A percentile compares a stretch with the other conserved stretches of the same genome.
These are phyloP conservation scores for Gymnopithys bicolor DNA, from an alignment of 2,797 vertebrate genomes.

Conservation along the genomic window DNA sequence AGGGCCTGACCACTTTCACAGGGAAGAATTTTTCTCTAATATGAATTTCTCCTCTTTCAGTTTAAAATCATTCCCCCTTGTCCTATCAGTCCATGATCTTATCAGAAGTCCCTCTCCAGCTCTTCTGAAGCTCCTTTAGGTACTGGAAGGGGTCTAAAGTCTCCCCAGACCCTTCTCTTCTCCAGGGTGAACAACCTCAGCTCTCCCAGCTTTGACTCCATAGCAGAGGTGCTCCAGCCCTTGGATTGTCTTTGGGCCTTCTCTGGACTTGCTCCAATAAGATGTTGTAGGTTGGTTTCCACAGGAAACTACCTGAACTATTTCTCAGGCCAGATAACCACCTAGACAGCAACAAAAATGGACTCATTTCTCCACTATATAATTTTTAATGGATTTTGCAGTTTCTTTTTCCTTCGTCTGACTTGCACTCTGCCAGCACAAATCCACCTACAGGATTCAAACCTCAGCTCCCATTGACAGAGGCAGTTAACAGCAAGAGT, in stretches of 20 bases:
- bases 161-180: background rate
- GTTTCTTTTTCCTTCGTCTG: background rate
- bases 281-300: background rate
- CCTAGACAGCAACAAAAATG: background rate
- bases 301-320: background rate
- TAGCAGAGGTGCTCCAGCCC: background rate
- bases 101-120: background rate
- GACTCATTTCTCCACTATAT: background rate
- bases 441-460: background rate
- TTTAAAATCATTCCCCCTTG: background rate
- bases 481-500: background rate
- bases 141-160: background rate
- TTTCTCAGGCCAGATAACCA: background rate
- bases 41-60: rapidly evolving
- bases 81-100: background rate
- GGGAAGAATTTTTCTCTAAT: rapidly evolving
- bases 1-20: rapidly evolving
- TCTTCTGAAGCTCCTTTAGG: background rate
- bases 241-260: background rate
- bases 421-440: background rate
- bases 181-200: background rate
- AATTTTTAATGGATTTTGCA: background rate
- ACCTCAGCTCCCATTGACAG: background rate
- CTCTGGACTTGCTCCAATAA: background rate
- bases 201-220: background rate